Base-by-base conservation (phyloP, 2,888 invertebrate genomes). In the Spodoptera exigua region DNA sequence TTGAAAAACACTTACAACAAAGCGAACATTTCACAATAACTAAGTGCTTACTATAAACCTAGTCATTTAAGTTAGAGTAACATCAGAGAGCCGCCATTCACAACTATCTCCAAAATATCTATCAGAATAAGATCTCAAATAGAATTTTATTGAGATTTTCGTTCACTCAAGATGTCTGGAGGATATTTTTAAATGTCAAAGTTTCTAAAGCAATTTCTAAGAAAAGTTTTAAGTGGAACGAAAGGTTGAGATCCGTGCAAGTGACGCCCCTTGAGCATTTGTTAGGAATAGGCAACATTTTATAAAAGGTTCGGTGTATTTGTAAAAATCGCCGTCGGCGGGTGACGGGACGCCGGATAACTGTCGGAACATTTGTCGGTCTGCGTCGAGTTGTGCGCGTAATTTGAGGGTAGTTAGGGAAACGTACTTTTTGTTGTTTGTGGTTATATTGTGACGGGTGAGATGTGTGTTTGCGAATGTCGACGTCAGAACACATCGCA, bases 151-250 rank as follows among this genome's bases (percentile, higher is more conserved):
- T 70, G 61, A 66, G 57, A 78, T 54, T 70, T 67, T 70, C 61
- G 21, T 48, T 59, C 64, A 60, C 47, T 48, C 56, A 45, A 61
- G 54, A 64, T 35, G 44, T 52, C 51, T 71, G 46, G 59, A 60
- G 59, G 62, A 64, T 67, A 75, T 70, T 78, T 73, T 71, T 56
- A 68, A 75, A 75, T 71, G 66, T 69, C 72, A 56, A 69, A 76
- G 72, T 75, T 76, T 61, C 61, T 54, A 49, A 71, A 75, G 72
- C 60, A 69, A 76, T 76, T 69, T 78, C 66, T 54, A 51, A 44
- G 41, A 21, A 75, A 76, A 76, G 61, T 75, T 76, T 75, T 78
- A 69, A 76, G 69, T 74, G 78, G 64, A 49, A 60, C 63, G 61
- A 66, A 74, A 75, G 71, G 65, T 65, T 68, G 18, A 41, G 55